Evolutionary conservation across 2,888 invertebrate genomes (phyloP).

Genomic region (Colostygia pectinataria): DNA sequence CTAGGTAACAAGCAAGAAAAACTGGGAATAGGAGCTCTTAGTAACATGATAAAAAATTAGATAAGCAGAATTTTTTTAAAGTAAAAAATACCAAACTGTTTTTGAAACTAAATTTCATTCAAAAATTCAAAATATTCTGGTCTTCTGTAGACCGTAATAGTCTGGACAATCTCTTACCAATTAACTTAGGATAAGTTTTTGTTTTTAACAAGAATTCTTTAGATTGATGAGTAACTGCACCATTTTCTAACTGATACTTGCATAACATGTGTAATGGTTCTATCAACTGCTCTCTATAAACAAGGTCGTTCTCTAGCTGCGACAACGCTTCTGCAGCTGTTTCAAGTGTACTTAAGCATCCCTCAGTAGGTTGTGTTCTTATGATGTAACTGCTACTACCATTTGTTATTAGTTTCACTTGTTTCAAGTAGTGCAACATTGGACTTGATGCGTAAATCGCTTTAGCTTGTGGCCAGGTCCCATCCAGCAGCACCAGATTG

Average conservation of each 20-base stretch:
- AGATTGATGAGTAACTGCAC: slow-evolving; percentile 96
- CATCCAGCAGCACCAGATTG: slow-evolving; percentile 94
- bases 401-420: slow-evolving; percentile 90
- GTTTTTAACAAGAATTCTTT: slow-evolving; percentile 94
- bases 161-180: slow-evolving; percentile 88
- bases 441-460: slow-evolving; percentile 94
- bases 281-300: slow-evolving; percentile 86
- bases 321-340: slow-evolving; percentile 91
- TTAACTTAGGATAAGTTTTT: slow-evolving; percentile 89
- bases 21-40: no score
- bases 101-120: neutral
- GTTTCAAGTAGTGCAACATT: slow-evolving; percentile 87
- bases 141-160: slow-evolving; percentile 66
- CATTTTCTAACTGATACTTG: slow-evolving; percentile 93
- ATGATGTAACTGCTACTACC: slow-evolving; percentile 94
- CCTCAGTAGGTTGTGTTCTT: slow-evolving; percentile 95
- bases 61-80: neutral
- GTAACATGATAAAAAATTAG: no score
- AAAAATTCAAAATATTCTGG: slow-evolving; percentile 31
- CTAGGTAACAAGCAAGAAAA: no score
- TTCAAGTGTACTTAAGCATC: slow-evolving; percentile 95
- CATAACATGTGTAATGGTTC: slow-evolving; percentile 92
- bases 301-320: slow-evolving; percentile 87
- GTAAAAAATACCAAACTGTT: slow-evolving; percentile 1
- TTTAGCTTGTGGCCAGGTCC: slow-evolving; percentile 98